These are phyloP conservation scores for Margaritifera margaritifera DNA, from an alignment of 2,888 invertebrate genomes.

Conservation along the genomic window DNA sequence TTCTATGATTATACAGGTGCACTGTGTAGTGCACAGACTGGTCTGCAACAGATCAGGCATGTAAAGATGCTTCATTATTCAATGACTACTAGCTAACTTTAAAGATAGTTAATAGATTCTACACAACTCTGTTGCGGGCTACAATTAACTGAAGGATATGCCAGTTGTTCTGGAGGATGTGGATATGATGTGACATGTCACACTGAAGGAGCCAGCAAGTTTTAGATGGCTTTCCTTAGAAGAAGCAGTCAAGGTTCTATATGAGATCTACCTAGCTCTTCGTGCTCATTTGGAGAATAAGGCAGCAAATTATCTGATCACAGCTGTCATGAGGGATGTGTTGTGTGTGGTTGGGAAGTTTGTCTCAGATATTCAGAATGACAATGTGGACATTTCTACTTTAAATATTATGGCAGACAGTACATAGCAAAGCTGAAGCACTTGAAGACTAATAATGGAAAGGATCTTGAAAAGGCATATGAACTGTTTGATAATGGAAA, in stretches of 20 bases:
- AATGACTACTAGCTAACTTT: conserved; percentile 1
- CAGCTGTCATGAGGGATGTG: too few relatives aligned
- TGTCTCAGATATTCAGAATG: conserved; percentile 13
- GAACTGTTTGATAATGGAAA: too few relatives aligned
- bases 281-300: conserved; percentile 3
- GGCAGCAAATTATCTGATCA: background rate
- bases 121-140: conserved; percentile 4
- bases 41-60: too few relatives aligned
- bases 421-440: too few relatives aligned
- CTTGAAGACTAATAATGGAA: too few relatives aligned
- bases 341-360: too few relatives aligned
- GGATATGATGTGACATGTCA: background rate
- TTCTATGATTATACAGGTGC: too few relatives aligned
- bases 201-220: conserved; percentile 8
- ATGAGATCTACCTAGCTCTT: conserved; percentile 5
- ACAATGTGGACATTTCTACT: conserved; percentile 8
- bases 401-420: conserved; percentile 5
- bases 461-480: too few relatives aligned
- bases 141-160: conserved; percentile 5
- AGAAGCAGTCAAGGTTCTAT: conserved; percentile 9
- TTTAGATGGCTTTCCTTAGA: conserved; percentile 11
- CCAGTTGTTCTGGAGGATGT: background rate
- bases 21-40: too few relatives aligned
- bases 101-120: conserved; percentile 6
- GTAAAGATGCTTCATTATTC: too few relatives aligned